A percentile compares a stretch with the other conserved stretches of the same genome.
phyloP scores from a whole-genome alignment of 1,140 invertebrate genomes.

The Philotrypesis tridentata region DNA sequence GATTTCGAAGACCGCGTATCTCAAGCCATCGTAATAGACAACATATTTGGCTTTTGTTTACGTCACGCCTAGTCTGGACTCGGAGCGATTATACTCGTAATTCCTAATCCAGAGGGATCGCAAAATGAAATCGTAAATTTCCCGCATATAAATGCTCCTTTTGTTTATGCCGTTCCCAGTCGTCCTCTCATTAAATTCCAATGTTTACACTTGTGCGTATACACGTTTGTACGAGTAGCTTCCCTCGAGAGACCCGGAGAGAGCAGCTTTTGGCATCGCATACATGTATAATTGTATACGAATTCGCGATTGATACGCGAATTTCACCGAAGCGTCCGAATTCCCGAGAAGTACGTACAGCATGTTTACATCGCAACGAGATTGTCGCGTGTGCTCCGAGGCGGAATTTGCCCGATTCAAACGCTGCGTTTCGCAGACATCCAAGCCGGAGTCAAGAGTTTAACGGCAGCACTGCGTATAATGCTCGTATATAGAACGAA shows the following conservation, averaged over 20 bases:
- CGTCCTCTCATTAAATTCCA: neutral
- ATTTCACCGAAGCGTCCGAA: neutral
- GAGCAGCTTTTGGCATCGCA: no score
- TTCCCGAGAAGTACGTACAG: neutral
- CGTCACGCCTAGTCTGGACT: neutral
- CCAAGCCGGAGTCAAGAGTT: slow-evolving; percentile 4
- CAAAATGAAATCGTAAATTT: neutral
- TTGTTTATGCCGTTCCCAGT: neutral
- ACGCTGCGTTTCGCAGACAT: neutral
- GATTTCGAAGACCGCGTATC: no score
- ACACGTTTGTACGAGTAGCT: no score
- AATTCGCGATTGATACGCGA: no score
- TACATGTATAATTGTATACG: no score
- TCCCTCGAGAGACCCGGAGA: no score
- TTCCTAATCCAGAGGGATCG: neutral
- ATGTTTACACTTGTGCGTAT: neutral
- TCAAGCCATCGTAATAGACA: neutral
- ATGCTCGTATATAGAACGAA: neutral
- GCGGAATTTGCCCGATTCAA: no score
- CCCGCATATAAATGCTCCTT: neutral
- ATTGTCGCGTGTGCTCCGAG: neutral
- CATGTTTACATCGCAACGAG: neutral
- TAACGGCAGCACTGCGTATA: slow-evolving; percentile 21
- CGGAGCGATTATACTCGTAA: neutral
- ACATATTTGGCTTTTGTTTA: neutral